Percentiles rank a stretch among this genome's conserved stretches.
These are phyloP conservation scores for Doris montereyensis DNA, from an alignment of 2,888 invertebrate genomes.

Conservation along the genomic window DNA sequence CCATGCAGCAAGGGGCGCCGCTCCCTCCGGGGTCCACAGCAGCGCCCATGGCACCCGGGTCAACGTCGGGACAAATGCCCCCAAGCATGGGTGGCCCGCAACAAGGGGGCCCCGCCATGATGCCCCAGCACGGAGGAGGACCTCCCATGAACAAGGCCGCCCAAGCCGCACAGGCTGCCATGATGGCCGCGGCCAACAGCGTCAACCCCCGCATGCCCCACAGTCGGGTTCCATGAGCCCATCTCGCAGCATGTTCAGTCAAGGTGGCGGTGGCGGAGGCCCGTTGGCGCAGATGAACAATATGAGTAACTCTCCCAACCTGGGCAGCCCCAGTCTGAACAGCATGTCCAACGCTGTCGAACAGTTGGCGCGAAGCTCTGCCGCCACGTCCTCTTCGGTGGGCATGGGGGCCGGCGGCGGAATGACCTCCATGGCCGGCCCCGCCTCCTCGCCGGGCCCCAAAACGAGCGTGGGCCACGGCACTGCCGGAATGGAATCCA, in stretches of 20 bases:
- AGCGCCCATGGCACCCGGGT: slow-evolving; percentile 36
- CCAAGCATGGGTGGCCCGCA: slow-evolving; percentile 32
- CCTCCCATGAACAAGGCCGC: slow-evolving; percentile 64
- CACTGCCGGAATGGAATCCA: background rate
- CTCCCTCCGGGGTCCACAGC: slow-evolving; percentile 8
- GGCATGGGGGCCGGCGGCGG: slow-evolving; percentile 14
- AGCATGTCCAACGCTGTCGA: slow-evolving; percentile 50
- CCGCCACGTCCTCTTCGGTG: slow-evolving; percentile 33
- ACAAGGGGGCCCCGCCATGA: slow-evolving; percentile 10
- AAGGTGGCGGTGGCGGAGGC: slow-evolving; percentile 47
- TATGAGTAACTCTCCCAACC: slow-evolving; percentile 48
- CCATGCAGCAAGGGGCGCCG: slow-evolving; percentile 25
- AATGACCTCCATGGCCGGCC: slow-evolving; percentile 27
- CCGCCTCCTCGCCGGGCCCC: slow-evolving; percentile 39
- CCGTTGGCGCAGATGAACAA: slow-evolving; percentile 58
- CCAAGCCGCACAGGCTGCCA: slow-evolving; percentile 69
- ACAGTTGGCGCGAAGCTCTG: slow-evolving; percentile 44
- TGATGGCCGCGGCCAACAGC: slow-evolving; percentile 67
- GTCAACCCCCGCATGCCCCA: slow-evolving; percentile 47
- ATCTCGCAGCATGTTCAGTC: slow-evolving; percentile 53
- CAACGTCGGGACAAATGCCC: slow-evolving; percentile 1
- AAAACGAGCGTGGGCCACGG: background rate
- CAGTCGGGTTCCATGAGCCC: slow-evolving; percentile 43
- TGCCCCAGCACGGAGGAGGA: background rate
- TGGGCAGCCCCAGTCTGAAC: slow-evolving; percentile 49